Base-by-base conservation (phyloP, 2,113 vertebrate genomes). In the Clupea harengus region DNA sequence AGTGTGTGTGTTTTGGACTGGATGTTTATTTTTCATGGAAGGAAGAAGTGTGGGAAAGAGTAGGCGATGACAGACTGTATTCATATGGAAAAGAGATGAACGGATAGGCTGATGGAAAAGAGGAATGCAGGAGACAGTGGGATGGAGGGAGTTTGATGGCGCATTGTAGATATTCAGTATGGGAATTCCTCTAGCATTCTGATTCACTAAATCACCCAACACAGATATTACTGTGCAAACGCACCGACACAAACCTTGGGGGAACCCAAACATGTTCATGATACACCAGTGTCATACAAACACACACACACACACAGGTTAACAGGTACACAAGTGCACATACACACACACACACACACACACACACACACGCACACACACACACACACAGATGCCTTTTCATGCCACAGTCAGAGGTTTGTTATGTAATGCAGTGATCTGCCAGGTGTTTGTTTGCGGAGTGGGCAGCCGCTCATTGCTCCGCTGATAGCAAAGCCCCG, bases 401-500 rank as follows among this genome's bases (percentile, higher is more conserved):
- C 67, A 88, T 86, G 82, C 89, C 72, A 92, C 89, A 90, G 81
- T 87, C 84, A 81, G 46, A 57, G 81, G 87, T 86, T 87, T 90
- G 86, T 92, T 89, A 82, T 86, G 81, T 64, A 88, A 85, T 84
- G 83, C 72, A 45, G 17, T 45, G 81, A 81, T 82, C 54, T 45
- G 54, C 72, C 25, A 32, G 25, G 32, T 78, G 72, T 78, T 90
- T 93, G 86, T 89, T 88, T 87, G 85, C 81, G 64, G 84, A 89
- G 89, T 28, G 11, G 81, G 83, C 85, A 50, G 45, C 28, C 67
- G n/a, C 45, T 88, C 82, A 45, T 64, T 0, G 6, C 64, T 50
- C 47, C 86, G 22, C 90, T 88, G 90, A 90, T 92, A 92, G 89
- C 32, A 87, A 52, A 82, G 83, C 87, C 89, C 39, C 17, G 28